phyloP scores from a whole-genome alignment of 2,113 vertebrate species.

The Bufo bufo region DNA sequence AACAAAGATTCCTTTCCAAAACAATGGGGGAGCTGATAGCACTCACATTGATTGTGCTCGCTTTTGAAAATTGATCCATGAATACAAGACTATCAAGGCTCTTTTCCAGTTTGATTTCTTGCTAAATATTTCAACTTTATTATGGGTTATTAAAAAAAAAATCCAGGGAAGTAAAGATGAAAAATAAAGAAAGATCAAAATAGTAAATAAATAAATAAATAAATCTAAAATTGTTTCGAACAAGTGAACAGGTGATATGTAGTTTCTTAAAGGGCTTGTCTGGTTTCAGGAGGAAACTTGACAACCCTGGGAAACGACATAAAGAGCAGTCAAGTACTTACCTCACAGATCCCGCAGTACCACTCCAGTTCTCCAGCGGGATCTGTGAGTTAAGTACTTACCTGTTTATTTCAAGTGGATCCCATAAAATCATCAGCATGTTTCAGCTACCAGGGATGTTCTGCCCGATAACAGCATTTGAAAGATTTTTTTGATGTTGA shows the following conservation, averaged over 20 bases:
- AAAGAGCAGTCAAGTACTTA: no score
- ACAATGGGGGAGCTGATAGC: not conserved
- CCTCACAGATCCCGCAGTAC: no score
- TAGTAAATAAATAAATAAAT: no score
- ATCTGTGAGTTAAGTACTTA: no score
- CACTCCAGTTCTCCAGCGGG: no score
- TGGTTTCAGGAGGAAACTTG: no score
- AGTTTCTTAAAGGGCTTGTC: not conserved
- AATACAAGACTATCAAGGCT: constrained; percentile 26
- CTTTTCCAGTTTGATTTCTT: not conserved
- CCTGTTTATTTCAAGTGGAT: no score
- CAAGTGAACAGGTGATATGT: not conserved
- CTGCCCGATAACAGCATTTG: no score
- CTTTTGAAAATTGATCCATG: not conserved
- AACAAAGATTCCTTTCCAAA: constrained; percentile 61
- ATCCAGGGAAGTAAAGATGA: not conserved
- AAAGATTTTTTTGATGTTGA: no score
- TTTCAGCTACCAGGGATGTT: no score
- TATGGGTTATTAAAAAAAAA: not conserved
- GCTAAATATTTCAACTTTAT: not conserved
- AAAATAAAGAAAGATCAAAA: not conserved
- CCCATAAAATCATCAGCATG: no score
- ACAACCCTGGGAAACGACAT: no score
- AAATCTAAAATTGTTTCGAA: not conserved
- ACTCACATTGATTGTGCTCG: constrained; percentile 14